These are phyloP conservation scores for Odontophorus gujanensis DNA, from an alignment of 2,113 vertebrate genomes.

Conservation along the genomic window DNA sequence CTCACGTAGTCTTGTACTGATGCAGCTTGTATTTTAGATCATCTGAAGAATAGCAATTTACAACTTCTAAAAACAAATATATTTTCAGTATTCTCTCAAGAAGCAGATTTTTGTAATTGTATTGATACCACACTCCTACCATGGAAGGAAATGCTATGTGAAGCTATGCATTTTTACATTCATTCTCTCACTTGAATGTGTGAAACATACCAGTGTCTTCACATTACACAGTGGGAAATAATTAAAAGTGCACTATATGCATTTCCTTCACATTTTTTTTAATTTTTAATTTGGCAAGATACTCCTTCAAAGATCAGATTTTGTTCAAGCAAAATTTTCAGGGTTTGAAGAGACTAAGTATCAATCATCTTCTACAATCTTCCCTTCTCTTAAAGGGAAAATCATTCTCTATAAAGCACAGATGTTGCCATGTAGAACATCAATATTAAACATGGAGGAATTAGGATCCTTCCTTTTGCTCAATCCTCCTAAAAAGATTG, in stretches of 20 bases:
- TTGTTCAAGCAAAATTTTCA: background rate
- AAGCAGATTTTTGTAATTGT: background rate
- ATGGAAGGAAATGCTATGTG: background rate
- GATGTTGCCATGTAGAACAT: rapidly evolving
- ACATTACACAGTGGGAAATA: background rate
- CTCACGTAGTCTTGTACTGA: background rate
- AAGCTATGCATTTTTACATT: background rate
- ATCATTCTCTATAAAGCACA: background rate
- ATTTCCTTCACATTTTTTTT: background rate
- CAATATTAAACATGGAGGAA: background rate
- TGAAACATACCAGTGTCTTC: background rate
- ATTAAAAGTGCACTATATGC: background rate
- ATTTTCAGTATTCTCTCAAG: background rate
- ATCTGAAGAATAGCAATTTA: background rate
- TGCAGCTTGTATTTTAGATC: background rate
- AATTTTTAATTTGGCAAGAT: background rate
- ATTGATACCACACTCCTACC: background rate
- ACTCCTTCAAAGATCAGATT: background rate
- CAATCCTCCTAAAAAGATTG: background rate
- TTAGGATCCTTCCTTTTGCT: background rate
- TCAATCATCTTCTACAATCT: background rate
- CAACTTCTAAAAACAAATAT: background rate
- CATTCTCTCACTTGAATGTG: background rate
- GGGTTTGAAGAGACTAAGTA: background rate
- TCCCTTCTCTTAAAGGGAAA: background rate